Conservation (phyloP, 2,113 vertebrate genomes). For the Pollachius pollachius region DNA sequence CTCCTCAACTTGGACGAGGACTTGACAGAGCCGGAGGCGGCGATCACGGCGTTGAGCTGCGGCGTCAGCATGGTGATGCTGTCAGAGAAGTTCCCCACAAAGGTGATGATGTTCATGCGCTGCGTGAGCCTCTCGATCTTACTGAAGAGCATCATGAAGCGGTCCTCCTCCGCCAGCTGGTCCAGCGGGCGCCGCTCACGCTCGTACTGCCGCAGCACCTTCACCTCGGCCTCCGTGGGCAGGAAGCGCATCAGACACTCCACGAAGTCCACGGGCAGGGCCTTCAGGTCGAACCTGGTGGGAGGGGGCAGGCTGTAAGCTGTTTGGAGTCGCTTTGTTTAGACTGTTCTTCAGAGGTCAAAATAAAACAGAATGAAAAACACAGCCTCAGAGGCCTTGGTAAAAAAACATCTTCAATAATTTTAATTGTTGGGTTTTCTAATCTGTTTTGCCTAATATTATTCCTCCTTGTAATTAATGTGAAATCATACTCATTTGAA, state of each 20-base stretch:
- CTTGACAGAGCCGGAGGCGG: constrained; percentile 91
- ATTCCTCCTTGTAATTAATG: no score
- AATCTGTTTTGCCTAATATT: no score
- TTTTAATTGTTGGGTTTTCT: no score
- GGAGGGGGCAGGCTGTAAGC: neutral
- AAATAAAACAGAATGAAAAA: no score
- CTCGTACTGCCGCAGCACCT: constrained; percentile 89
- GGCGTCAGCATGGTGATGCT: constrained; percentile 89
- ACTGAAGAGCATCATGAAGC: constrained; percentile 94
- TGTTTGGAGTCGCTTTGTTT: neutral
- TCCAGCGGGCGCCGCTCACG: constrained; percentile 86
- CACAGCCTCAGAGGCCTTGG: no score
- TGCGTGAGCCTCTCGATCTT: constrained; percentile 93
- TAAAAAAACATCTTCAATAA: no score
- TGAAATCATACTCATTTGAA: no score
- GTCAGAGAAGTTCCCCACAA: constrained; percentile 90
- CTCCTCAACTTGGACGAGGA: constrained; percentile 90
- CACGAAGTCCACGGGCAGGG: constrained; percentile 90
- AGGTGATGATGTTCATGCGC: constrained; percentile 94
- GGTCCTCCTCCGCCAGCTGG: constrained; percentile 88
- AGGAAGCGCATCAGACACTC: constrained; percentile 94
- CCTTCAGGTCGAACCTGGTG: constrained; percentile 87
- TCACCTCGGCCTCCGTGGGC: constrained; percentile 87
- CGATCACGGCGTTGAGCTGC: constrained; percentile 93
- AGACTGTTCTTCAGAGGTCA: neutral